phyloP scores from a whole-genome alignment of 2,888 invertebrate species.

The Trachelus tabidus region DNA sequence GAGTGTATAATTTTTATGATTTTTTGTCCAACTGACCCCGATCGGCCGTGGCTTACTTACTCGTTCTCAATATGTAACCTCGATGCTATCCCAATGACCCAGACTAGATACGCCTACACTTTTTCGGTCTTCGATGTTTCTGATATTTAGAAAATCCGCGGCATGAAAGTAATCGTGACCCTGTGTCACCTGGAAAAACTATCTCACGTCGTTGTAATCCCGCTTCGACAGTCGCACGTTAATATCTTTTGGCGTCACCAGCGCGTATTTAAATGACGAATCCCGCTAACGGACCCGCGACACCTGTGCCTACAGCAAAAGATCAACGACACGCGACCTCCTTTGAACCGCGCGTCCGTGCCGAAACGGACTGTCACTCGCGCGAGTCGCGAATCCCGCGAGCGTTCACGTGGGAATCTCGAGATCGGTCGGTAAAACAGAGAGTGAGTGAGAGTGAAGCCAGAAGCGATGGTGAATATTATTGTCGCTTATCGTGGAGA shows the following conservation, averaged over 20 bases:
- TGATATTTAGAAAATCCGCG: not conserved
- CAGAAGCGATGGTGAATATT: not conserved
- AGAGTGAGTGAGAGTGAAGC: not conserved
- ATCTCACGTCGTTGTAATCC: not conserved
- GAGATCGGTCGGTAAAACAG: not conserved
- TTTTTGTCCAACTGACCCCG: not conserved
- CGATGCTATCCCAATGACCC: not conserved
- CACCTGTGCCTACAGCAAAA: not conserved
- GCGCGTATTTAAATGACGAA: not conserved
- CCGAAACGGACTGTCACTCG: not conserved
- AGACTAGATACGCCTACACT: not conserved
- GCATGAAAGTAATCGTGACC: not conserved
- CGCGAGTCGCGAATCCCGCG: not conserved
- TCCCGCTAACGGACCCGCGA: not conserved
- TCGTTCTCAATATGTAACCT: not conserved
- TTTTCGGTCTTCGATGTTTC: not conserved
- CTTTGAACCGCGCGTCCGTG: not conserved
- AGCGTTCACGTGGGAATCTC: not conserved
- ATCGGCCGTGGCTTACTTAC: not conserved
- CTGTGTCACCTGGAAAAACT: not conserved
- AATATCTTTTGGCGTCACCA: not conserved
- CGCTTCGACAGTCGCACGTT: not conserved
- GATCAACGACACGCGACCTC: not conserved
- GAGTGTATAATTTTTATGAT: not conserved
- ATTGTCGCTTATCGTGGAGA: not conserved